Conservation (phyloP, 2,797 vertebrate species). For the Peromyscus eremicus region DNA sequence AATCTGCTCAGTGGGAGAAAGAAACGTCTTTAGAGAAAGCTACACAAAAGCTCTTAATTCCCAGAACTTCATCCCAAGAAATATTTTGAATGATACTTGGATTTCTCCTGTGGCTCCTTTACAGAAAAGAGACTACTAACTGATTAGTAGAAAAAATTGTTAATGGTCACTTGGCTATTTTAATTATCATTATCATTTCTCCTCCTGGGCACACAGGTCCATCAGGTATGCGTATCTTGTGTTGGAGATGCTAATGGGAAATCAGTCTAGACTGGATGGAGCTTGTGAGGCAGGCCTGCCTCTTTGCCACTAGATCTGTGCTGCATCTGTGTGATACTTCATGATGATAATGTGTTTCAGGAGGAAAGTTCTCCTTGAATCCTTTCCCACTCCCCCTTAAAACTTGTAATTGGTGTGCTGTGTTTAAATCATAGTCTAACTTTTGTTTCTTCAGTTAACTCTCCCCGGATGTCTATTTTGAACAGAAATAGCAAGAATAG, state of each 20-base stretch:
- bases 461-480: constrained; percentile 77
- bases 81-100: neutral
- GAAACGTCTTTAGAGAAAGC: neutral
- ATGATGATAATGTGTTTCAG: neutral
- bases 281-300: neutral
- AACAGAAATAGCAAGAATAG: constrained; percentile 78
- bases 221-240: neutral
- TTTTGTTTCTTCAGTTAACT: constrained; percentile 77
- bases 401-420: constrained; percentile 74
- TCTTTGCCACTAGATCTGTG: neutral
- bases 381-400: neutral
- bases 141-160: neutral
- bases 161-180: neutral
- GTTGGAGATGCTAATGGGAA: neutral
- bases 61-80: constrained; percentile 35
- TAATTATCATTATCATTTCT: neutral
- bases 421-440: constrained; percentile 77
- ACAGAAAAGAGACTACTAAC: neutral
- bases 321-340: neutral
- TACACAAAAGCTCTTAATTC: constrained; percentile 1
- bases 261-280: neutral
- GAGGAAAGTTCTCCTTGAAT: constrained; percentile 69
- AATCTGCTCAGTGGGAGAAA: constrained; percentile 9
- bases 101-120: neutral
- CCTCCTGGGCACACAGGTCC: neutral